These are phyloP conservation scores for Sebastiscus tertius DNA, from an alignment of 2,797 vertebrate species.

Conservation along the genomic window DNA sequence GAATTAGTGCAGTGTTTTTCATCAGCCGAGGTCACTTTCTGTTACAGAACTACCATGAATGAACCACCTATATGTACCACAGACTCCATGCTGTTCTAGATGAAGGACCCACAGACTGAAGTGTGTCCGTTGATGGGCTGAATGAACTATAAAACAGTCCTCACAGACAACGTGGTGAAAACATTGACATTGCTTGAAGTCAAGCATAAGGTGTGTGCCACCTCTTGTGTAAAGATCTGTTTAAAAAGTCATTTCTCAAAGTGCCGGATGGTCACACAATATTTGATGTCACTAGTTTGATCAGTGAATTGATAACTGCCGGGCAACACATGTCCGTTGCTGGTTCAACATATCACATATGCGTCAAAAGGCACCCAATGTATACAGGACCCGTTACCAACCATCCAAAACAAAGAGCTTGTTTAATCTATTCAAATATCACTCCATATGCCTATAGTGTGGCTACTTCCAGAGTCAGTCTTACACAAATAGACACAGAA, in stretches of 20 bases:
- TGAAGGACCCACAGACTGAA: neutral
- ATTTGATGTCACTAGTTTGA: slow-evolving; percentile 24
- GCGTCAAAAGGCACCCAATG: neutral
- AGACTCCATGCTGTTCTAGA: neutral
- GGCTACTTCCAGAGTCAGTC: slow-evolving; percentile 9
- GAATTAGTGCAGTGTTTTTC: neutral
- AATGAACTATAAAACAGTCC: neutral
- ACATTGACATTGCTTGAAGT: neutral
- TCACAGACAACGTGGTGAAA: neutral
- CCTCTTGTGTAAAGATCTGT: slow-evolving; percentile 7
- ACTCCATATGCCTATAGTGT: slow-evolving; percentile 12
- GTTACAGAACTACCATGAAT: neutral
- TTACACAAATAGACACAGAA: slow-evolving; percentile 28
- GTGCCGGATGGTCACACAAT: slow-evolving; percentile 12
- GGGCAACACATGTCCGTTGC: slow-evolving; percentile 37
- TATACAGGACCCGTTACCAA: slow-evolving; percentile 18
- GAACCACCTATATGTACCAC: neutral
- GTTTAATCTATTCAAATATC: slow-evolving; percentile 55
- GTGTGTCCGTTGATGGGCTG: neutral
- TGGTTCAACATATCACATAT: slow-evolving; percentile 5
- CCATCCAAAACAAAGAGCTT: slow-evolving; percentile 48
- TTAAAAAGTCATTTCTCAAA: slow-evolving; percentile 32
- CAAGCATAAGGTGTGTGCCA: neutral
- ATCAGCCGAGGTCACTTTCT: neutral
- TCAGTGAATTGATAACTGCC: slow-evolving; percentile 47